Percentiles rank a stretch among this genome's conserved stretches.
phyloP scores from a whole-genome alignment of 2,113 vertebrate species.

The Saccopteryx bilineata region DNA sequence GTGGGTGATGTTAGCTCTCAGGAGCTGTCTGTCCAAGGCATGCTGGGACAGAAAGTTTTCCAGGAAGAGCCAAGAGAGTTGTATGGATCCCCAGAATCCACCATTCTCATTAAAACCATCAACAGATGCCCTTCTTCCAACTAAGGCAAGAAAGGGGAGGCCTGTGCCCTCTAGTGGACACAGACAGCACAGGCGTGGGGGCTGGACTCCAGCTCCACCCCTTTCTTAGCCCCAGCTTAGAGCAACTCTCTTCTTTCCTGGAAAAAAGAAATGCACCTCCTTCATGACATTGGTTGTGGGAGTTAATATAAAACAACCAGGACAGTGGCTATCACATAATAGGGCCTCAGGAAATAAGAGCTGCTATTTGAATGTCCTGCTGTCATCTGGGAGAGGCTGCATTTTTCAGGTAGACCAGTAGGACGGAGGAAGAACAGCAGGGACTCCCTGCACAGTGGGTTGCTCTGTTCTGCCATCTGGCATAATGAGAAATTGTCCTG shows the following conservation, averaged over 20 bases:
- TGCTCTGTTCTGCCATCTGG: background rate
- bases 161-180: background rate
- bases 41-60: background rate
- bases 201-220: no score
- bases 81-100: background rate
- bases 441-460: background rate
- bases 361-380: constrained; percentile 23
- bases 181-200: background rate
- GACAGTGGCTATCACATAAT: background rate
- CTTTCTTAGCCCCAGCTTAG: background rate
- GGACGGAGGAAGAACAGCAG: background rate
- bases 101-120: background rate
- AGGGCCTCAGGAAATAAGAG: background rate
- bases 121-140: background rate
- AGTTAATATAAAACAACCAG: background rate
- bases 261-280: background rate
- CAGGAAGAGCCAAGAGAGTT: background rate
- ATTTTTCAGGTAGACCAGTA: background rate
- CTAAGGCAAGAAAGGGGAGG: background rate
- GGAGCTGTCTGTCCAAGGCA: background rate
- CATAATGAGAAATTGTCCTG: background rate
- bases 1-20: background rate
- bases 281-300: background rate
- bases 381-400: background rate
- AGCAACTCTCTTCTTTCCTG: background rate